Percentiles rank a stretch among this genome's conserved stretches.
phyloP scores from a whole-genome alignment of 2,797 vertebrate genomes.

The Sebastes itinus region DNA sequence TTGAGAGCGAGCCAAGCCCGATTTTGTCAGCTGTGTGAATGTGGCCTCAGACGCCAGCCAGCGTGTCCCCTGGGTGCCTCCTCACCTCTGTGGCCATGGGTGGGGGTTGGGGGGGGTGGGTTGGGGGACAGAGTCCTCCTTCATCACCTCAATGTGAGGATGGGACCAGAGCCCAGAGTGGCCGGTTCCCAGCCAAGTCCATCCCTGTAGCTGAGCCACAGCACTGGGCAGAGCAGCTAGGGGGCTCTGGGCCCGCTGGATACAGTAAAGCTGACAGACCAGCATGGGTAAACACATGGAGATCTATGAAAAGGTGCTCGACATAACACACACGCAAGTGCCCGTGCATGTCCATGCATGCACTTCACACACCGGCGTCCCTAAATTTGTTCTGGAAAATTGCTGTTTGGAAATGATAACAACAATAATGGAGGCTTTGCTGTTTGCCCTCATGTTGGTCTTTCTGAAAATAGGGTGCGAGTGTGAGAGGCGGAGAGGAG shows the following conservation, averaged over 20 bases:
- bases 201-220: conserved; percentile 36
- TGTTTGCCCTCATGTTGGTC: conserved; percentile 67
- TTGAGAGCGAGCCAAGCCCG: conserved; percentile 38
- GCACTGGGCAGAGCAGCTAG: conserved; percentile 52
- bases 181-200: conserved; percentile 52
- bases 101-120: conserved; percentile 35
- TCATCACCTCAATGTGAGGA: conserved; percentile 72
- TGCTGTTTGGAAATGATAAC: conserved; percentile 69
- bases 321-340: conserved; percentile 25
- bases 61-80: conserved; percentile 71
- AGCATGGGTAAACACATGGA: conserved; percentile 43
- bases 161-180: conserved; percentile 58
- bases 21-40: conserved; percentile 67
- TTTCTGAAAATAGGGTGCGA: conserved; percentile 72
- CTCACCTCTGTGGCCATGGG: conserved; percentile 63
- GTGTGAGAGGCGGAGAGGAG: conserved; percentile 37
- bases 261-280: conserved; percentile 37
- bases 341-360: conserved; percentile 3
- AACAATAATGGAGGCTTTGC: conserved; percentile 63
- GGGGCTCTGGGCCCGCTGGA: conserved; percentile 47
- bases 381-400: conserved; percentile 54
- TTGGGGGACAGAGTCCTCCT: conserved; percentile 68
- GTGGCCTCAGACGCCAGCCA: conserved; percentile 65
- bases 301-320: conserved; percentile 47
- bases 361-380: background rate